Evolutionary conservation across 2,888 invertebrate species (phyloP).

Genomic region (Neoitamus cyanurus): DNA sequence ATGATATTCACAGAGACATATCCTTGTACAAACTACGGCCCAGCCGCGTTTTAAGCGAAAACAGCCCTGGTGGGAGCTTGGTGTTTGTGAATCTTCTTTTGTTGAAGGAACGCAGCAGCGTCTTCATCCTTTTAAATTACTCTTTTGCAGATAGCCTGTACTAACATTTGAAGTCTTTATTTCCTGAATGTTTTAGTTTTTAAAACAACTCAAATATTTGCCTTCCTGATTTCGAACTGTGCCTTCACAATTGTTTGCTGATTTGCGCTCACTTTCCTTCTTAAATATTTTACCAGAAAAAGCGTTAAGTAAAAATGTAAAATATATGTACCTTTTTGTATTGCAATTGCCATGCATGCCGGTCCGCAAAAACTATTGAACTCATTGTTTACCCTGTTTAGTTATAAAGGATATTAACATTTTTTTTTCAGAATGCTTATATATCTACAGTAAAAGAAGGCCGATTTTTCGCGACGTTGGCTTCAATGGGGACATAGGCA

Average conservation of each 20-base stretch:
- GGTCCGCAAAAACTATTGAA: too few species aligned
- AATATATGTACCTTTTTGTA: too few species aligned
- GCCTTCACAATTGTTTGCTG: not conserved
- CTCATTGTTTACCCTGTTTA: too few species aligned
- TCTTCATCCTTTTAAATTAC: slow-evolving; percentile 24
- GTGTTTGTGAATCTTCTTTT: slow-evolving; percentile 20
- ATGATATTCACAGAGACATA: slow-evolving; percentile 37
- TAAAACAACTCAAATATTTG: slow-evolving; percentile 40
- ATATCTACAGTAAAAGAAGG: too few species aligned
- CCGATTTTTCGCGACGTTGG: too few species aligned
- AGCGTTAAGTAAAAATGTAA: not conserved
- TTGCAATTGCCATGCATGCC: too few species aligned
- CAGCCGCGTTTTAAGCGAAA: slow-evolving; percentile 11
- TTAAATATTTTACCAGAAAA: not conserved
- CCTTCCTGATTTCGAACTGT: slow-evolving; percentile 7
- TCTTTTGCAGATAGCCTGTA: slow-evolving; percentile 2
- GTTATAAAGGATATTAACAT: too few species aligned
- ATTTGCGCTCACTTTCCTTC: not conserved
- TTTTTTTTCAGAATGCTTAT: too few species aligned
- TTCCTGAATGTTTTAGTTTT: slow-evolving; percentile 29
- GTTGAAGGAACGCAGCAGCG: not conserved
- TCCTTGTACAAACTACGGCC: slow-evolving; percentile 16
- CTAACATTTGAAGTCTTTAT: not conserved
- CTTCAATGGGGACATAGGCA: too few species aligned
- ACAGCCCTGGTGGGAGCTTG: not conserved